These are phyloP conservation scores for Lates calcarifer DNA, from an alignment of 2,113 vertebrate genomes.

Conservation along the genomic window DNA sequence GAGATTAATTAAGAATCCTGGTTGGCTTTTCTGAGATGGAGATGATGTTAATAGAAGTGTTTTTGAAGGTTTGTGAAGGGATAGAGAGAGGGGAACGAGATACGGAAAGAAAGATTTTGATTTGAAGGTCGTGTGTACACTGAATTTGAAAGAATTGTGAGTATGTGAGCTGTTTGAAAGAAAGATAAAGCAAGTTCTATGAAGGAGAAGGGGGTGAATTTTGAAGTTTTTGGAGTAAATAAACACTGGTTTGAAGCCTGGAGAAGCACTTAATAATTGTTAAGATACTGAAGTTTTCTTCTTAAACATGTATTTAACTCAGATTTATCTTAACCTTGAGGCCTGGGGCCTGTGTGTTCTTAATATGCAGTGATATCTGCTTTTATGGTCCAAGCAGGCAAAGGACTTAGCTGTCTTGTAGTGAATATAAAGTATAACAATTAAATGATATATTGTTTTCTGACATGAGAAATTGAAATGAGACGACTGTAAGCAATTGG, in stretches of 20 bases:
- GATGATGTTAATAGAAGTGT: slow-evolving; percentile 41
- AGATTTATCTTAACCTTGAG: slow-evolving; percentile 60
- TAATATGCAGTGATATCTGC: slow-evolving; percentile 46
- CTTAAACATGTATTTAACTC: slow-evolving; percentile 61
- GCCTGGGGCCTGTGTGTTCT: slow-evolving; percentile 77
- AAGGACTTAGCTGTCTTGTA: slow-evolving; percentile 72
- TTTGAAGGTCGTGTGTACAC: not conserved
- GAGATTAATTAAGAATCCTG: not conserved
- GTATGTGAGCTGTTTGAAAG: slow-evolving; percentile 25
- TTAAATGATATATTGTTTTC: slow-evolving; percentile 29
- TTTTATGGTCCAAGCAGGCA: slow-evolving; percentile 80
- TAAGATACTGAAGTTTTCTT: slow-evolving; percentile 2
- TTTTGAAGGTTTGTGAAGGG: slow-evolving; percentile 55
- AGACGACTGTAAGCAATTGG: slow-evolving; percentile 62
- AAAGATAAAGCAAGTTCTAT: slow-evolving; percentile 52
- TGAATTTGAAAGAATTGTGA: not conserved
- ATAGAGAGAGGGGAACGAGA: slow-evolving; percentile 17
- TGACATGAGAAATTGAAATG: slow-evolving; percentile 24
- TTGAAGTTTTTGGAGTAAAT: not conserved
- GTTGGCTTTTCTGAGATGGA: not conserved
- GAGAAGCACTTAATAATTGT: slow-evolving; percentile 24
- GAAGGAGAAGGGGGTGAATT: not conserved
- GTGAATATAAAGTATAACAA: slow-evolving; percentile 38
- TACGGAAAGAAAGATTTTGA: not conserved
- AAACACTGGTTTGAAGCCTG: not conserved